Evolutionary conservation across 1,140 invertebrate genomes (phyloP).

Genomic region (Uloborus diversus): DNA sequence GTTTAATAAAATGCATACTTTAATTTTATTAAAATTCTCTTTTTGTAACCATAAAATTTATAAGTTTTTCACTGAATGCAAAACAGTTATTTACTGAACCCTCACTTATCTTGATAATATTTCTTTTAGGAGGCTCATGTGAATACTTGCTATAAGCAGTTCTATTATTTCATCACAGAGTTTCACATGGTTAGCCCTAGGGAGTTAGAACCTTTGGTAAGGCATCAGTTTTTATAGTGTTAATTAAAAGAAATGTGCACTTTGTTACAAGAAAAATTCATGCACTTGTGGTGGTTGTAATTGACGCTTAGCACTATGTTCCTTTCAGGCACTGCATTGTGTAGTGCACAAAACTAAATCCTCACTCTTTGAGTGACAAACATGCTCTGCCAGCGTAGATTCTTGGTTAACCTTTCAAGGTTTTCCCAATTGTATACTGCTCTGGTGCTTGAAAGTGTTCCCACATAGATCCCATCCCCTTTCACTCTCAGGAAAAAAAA

Average conservation of each 20-base stretch:
- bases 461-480: too few relatives aligned
- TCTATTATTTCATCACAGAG: constrained; percentile 93
- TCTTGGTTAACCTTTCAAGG: background rate
- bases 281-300: background rate
- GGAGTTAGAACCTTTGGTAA: constrained; percentile 85
- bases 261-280: background rate
- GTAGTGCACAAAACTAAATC: background rate
- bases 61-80: background rate
- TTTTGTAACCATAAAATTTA: background rate
- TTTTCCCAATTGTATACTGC: background rate
- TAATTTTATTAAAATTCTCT: background rate
- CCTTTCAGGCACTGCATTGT: too few relatives aligned
- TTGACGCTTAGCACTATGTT: background rate
- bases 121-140: constrained; percentile 88
- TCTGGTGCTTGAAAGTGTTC: too few relatives aligned
- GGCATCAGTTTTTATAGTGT: constrained; percentile 37
- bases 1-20: background rate
- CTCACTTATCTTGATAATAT: constrained; percentile 17
- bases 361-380: too few relatives aligned
- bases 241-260: background rate
- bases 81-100: background rate
- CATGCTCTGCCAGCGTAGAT: background rate
- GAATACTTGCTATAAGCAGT: constrained; percentile 97
- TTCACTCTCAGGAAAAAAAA: too few relatives aligned
- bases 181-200: constrained; percentile 85